A percentile compares a stretch with the other conserved stretches of the same genome.
Conservation (phyloP, 2,888 invertebrate genomes). For the Brassicogethes aeneus region DNA sequence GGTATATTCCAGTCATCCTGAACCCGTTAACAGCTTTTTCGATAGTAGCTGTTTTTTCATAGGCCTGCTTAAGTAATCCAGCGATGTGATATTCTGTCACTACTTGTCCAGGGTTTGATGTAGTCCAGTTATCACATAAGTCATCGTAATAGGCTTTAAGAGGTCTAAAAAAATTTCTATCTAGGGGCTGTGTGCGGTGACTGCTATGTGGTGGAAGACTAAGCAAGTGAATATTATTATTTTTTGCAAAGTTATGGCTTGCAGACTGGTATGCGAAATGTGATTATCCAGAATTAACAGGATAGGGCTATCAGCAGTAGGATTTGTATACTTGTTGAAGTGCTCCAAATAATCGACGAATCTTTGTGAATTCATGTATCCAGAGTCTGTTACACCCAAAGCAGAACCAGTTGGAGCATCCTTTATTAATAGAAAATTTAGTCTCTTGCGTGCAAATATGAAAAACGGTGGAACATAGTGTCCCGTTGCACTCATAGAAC, state of each 20-base stretch:
- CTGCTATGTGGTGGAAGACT: neutral
- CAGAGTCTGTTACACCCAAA: slow-evolving; percentile 6
- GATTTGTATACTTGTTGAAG: slow-evolving; percentile 6
- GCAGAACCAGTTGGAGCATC: slow-evolving; percentile 5
- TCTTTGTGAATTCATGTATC: slow-evolving; percentile 8
- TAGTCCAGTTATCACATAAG: slow-evolving; percentile 6
- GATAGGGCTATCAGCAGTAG: slow-evolving; percentile 3
- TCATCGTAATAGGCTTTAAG: slow-evolving; percentile 10
- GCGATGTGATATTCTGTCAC: too few relatives aligned
- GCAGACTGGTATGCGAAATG: slow-evolving; percentile 6
- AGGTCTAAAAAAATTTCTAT: slow-evolving; percentile 6
- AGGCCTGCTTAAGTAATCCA: too few relatives aligned
- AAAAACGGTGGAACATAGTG: slow-evolving; percentile 9
- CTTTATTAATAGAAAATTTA: slow-evolving; percentile 6
- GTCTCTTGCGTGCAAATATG: slow-evolving; percentile 9
- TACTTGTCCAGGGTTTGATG: slow-evolving; percentile 5
- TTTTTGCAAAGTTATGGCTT: neutral
- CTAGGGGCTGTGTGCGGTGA: slow-evolving; percentile 6
- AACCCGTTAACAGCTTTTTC: too few relatives aligned
- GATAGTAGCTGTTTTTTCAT: too few relatives aligned
- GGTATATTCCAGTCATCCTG: too few relatives aligned
- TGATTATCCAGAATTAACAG: slow-evolving; percentile 6
- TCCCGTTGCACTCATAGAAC: slow-evolving; percentile 9
- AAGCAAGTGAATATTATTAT: neutral
- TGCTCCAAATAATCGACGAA: slow-evolving; percentile 8